Conservation (phyloP, 2,113 vertebrate species). For the Collichthys lucidus region DNA sequence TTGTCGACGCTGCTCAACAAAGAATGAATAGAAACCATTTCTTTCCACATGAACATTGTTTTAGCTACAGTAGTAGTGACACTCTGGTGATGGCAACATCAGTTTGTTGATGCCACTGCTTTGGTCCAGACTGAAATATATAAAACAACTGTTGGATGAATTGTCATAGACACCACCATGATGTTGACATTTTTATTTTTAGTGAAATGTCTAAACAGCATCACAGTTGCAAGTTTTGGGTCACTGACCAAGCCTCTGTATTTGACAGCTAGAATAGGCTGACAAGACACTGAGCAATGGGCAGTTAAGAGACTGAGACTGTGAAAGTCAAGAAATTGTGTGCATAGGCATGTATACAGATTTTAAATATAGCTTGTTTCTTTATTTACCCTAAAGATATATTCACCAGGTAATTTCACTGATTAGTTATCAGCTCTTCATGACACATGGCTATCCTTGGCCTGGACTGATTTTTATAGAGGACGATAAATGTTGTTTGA, state of each 20-base stretch:
- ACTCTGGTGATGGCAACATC: too few species aligned
- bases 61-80: too few species aligned
- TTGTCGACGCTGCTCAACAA: not conserved
- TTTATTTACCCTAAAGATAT: constrained; percentile 12
- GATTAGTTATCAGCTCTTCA: not conserved
- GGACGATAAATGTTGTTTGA: constrained; percentile 21
- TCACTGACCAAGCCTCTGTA: not conserved
- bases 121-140: not conserved
- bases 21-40: not conserved
- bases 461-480: constrained; percentile 14
- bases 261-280: not conserved
- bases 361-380: not conserved
- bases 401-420: constrained; percentile 1
- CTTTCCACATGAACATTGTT: not conserved
- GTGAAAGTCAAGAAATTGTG: not conserved
- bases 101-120: not conserved
- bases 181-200: not conserved
- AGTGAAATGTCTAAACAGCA: not conserved
- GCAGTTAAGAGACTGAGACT: not conserved
- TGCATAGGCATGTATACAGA: not conserved
- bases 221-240: not conserved
- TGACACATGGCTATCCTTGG: not conserved
- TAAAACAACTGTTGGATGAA: not conserved
- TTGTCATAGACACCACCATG: not conserved
- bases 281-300: too few species aligned